Base-by-base conservation (phyloP, 2,797 vertebrate species). In the Cyprinella venusta region DNA sequence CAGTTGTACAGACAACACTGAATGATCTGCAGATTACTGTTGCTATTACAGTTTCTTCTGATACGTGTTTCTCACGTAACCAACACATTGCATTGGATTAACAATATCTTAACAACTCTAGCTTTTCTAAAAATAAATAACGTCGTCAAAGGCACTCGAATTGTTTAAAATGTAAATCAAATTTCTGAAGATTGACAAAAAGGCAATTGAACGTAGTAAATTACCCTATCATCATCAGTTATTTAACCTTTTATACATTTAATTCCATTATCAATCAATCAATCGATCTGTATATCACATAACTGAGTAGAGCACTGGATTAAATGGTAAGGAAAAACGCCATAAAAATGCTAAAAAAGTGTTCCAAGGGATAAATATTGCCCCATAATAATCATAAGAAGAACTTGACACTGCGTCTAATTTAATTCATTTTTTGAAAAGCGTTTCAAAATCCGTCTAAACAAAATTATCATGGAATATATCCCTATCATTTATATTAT, bases 1-100 rank as follows among this genome's bases (percentile, higher is more conserved):
- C 68, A 40, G 54, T 85, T 80, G 59, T 18, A 68, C 8, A 54
- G 15, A 50, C 19, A 79, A 79, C 63, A 79, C 21, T 68, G 24
- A 64, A 64, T 48, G 76, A 64, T 69, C 42, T 81, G 79, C 40
- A 78, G 26, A 68, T 80, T 71, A 63, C 45, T 48, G 42, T 33
- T 10, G 42, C 10, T 18, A 76, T 38, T 26, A 45, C 24, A 33
- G 2, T 45, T 70, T 45, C 16, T 63, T 19, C 56, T 45, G 42
- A 63, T 10, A 63, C 2, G 21, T 63, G 5, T 12, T 16, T 26
- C 40, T 64, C 10, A 77, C 48, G 18, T 63, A 45, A 77, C 75
- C 24, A 77, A 64, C 9, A 33, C 26, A 12, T 48, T 48, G 6
- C 59, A 48, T 15, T 33, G 24, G 56, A 33, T 30, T 42, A 61